Conservation (phyloP, 2,797 vertebrate genomes). For the Sebastes baramenuke region DNA sequence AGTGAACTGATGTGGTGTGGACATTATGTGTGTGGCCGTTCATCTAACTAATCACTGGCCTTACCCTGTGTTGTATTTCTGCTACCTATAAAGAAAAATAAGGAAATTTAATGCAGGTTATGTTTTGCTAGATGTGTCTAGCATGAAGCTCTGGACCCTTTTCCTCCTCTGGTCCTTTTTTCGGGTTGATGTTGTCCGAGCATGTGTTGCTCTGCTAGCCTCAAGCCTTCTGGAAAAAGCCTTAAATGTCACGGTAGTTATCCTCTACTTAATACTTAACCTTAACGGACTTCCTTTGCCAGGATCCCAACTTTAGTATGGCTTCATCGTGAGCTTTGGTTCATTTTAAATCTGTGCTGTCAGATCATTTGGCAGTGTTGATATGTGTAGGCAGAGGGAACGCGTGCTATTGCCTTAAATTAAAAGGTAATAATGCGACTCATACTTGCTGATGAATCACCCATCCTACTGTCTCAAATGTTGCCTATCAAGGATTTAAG, state of each 20-base stretch:
- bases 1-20: conserved; percentile 81
- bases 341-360: conserved; percentile 73
- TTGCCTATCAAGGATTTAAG: conserved; percentile 37
- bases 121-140: conserved; percentile 33
- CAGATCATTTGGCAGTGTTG: conserved; percentile 14
- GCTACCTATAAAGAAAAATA: conserved; percentile 40
- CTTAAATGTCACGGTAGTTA: conserved; percentile 89
- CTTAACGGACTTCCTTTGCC: conserved; percentile 30
- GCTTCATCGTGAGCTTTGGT: conserved; percentile 48
- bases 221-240: conserved; percentile 86
- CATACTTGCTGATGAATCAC: conserved; percentile 32
- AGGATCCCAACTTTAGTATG: conserved; percentile 68
- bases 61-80: conserved; percentile 44
- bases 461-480: conserved; percentile 24
- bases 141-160: conserved; percentile 24
- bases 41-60: conserved; percentile 42
- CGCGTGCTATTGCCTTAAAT: conserved; percentile 19
- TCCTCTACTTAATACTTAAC: conserved; percentile 58
- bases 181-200: conserved; percentile 40
- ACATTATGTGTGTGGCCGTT: conserved; percentile 69
- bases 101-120: conserved; percentile 32
- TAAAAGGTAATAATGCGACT: conserved; percentile 15
- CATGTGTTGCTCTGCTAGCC: conserved; percentile 45
- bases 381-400: background rate
- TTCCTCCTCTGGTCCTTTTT: conserved; percentile 14